phyloP scores from a whole-genome alignment of 2,113 vertebrate genomes.

The Myotis davidii region DNA sequence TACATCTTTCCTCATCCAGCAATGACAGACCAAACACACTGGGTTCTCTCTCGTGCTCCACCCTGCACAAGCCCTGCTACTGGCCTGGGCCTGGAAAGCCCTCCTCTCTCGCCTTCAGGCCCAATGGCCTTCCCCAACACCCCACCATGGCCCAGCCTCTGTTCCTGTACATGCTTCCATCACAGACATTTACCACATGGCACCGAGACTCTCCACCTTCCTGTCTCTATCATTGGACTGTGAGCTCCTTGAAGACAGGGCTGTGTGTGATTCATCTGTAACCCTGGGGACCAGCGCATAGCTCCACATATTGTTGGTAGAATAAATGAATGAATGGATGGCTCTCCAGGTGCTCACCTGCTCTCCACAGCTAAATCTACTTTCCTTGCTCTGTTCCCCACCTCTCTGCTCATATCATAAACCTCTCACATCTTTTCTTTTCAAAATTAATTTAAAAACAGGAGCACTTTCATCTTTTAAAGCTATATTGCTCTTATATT shows the following conservation, averaged over 20 bases:
- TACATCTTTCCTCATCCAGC: not conserved
- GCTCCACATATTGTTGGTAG: not conserved
- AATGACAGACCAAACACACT: not conserved
- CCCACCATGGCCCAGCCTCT: not conserved
- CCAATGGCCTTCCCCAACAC: not conserved
- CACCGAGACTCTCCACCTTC: not conserved
- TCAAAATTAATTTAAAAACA: conserved; percentile 57
- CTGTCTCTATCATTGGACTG: not conserved
- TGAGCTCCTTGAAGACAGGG: not conserved
- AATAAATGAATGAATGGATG: not conserved
- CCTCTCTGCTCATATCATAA: not conserved
- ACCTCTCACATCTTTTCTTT: conserved; percentile 1
- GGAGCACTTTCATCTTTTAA: conserved; percentile 50
- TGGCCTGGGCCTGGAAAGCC: not conserved
- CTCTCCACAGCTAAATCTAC: not conserved
- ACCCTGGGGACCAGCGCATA: not conserved
- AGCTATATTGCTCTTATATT: conserved; percentile 5
- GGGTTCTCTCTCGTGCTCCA: not conserved
- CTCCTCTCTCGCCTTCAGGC: not conserved
- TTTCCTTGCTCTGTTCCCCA: conserved; percentile 8
- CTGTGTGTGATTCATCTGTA: not conserved
- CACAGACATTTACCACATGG: not conserved
- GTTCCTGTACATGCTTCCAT: not conserved
- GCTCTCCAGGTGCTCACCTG: not conserved
- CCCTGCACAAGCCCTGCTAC: not conserved